Base-by-base conservation (phyloP, 2,888 invertebrate genomes). In the Biston betularia region DNA sequence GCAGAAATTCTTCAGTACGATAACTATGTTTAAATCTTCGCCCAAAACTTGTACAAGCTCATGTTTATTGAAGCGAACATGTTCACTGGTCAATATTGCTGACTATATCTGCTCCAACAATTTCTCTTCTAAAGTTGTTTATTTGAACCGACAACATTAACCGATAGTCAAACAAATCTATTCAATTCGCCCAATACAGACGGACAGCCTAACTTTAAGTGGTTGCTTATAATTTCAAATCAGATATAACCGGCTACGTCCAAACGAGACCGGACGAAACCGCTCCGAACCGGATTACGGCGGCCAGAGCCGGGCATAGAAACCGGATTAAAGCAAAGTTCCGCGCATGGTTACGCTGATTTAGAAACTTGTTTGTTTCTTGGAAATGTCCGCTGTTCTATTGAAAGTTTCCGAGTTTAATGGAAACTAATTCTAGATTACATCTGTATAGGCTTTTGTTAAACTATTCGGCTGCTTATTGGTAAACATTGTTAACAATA, bases 281-380 rank as follows among this genome's bases (percentile, higher is more conserved):
- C 82, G 82, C 80, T 76, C 75, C 81, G 80, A 84, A 87, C 87
- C 79, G 86, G 87, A 88, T 87, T 87, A 87, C 80, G 80, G 79
- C 83, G 80, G 81, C 75, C 72, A 73, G 79, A 82, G 80, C 85
- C 81, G 81, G 81, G 78, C 79, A 82, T 83, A 79, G 84, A 86
- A 89, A 88, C 87, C 82, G 84, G 89, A 89, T 90, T 90, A 91
- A 86, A 84, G 85, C 85, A 79, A 89, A 90, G 86, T 91, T 90
- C 82, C 80, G 85, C 86, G 90, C 88, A 91, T 89, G 90, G 91
- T 88, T 86, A 89, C 88, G 87, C 88, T 87, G 89, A 92, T 90
- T 90, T 88, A 86, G 90, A 87, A 90, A 89, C 90, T 92, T 89
- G 89, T 88, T 90, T 88, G 89, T 89, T 90, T 85, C 89, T 87